Evolutionary conservation across 2,888 invertebrate genomes (phyloP), one percentile per base, ranked within the genome.

Genomic region (Monoplex corrugatus): DNA sequence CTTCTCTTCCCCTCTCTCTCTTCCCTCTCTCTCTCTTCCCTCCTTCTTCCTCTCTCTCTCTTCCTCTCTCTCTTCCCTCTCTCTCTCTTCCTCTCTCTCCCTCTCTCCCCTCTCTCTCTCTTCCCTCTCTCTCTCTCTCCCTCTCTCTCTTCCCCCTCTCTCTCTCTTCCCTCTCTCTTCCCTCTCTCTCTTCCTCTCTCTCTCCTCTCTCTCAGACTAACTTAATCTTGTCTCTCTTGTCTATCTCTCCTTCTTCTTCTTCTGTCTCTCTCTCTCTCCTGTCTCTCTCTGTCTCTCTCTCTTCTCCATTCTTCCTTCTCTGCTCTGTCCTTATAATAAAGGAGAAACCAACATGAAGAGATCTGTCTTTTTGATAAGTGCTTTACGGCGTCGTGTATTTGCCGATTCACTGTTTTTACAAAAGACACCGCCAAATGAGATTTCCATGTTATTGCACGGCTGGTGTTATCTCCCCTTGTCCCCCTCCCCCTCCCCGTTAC

Each of bases 121-220:
- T 68, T 44, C 40, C 50, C 83, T 72, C 6, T 43, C 78, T 57
- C 82, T 68, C 28, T 40, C 50, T 89, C 85, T 75, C 44, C 40
- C 40, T 43, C 83, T 83, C 68, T 63, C 40, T 83, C 1, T 16
- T n/a, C n/a, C n/a, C n/a, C n/a, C 68, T 19, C 32, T 32, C 88
- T 78, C 84, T 63, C 1, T 82, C 84, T 44, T 57, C 38, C 72
- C 83, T 83, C 83, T 45, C 57, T 44, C 38, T 80, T 57, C 83
- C n/a, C 35, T 88, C 38, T 88, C 43, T 83, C 40, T 83, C 10
- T 75, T 43, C 43, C 43, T 75, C 40, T 75, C 5, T 40, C 40
- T 68, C 32, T 72, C 43, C 43, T 68, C 72, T 40, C 16, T 68
- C 72, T 35, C 2, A 2, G 28, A 16, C n/a, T 68, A 38, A 19